phyloP scores from a whole-genome alignment of 2,888 invertebrate genomes.

The Cistogaster globosa region DNA sequence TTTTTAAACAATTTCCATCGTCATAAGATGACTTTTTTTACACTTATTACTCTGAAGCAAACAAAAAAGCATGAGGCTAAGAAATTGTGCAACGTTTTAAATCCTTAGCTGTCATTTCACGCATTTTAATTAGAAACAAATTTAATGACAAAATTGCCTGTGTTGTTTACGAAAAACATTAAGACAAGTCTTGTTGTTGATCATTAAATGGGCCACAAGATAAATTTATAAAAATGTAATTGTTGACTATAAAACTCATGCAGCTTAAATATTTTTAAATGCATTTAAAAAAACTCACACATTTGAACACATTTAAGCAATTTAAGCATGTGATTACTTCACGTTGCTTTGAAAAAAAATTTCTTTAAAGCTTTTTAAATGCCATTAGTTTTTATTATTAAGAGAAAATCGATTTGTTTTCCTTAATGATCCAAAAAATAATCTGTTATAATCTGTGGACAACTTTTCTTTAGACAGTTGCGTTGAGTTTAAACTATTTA shows the following conservation, averaged over 20 bases:
- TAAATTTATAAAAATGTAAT: constrained; percentile 1
- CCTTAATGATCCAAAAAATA: constrained; percentile 32
- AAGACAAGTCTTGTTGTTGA: not conserved
- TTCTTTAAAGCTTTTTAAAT: not conserved
- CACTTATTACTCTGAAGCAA: not conserved
- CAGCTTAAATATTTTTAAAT: not conserved
- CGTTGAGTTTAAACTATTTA: constrained; percentile 35
- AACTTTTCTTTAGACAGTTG: constrained; percentile 2
- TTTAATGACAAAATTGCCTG: constrained; percentile 31
- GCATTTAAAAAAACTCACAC: not conserved
- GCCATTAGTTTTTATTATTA: constrained; percentile 12
- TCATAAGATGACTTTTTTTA: not conserved
- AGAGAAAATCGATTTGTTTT: constrained; percentile 44
- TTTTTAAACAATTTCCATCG: not conserved
- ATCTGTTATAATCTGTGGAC: constrained; percentile 13
- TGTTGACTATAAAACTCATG: not conserved
- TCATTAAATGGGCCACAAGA: constrained; percentile 25
- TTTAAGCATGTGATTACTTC: not conserved
- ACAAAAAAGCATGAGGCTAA: not conserved
- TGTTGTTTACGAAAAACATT: not conserved
- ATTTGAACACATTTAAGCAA: constrained; percentile 24
- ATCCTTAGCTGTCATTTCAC: constrained; percentile 34
- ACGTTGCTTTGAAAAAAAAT: not conserved
- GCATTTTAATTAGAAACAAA: constrained; percentile 23
- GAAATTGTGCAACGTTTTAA: not conserved